Evolutionary conservation across 1,140 invertebrate species (phyloP).

Genomic region (Nasonia longicornis): DNA sequence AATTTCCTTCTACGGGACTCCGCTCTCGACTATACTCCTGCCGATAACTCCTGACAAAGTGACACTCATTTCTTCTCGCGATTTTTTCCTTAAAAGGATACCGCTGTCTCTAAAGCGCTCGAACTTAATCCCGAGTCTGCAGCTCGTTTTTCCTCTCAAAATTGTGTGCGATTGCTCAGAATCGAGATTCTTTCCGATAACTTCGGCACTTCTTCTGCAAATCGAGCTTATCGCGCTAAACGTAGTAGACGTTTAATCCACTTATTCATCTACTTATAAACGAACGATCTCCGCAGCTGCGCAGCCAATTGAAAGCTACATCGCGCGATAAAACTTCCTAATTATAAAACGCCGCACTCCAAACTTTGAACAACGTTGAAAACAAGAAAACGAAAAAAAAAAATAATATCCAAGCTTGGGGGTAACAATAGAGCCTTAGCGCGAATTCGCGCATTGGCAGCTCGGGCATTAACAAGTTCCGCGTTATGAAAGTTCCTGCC

Average conservation of each 20-base stretch:
- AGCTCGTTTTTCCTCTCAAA: background rate
- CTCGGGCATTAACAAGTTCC: too few relatives aligned
- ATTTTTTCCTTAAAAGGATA: background rate
- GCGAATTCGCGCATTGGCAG: too few relatives aligned
- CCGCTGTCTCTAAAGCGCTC: background rate
- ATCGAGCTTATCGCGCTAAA: too few relatives aligned
- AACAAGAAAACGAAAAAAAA: background rate
- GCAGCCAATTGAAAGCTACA: background rate
- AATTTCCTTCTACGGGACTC: background rate
- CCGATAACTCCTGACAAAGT: slow-evolving; percentile 24
- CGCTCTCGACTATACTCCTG: background rate
- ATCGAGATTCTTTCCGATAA: background rate
- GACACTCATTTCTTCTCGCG: background rate
- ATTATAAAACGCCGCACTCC: background rate
- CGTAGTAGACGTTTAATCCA: too few relatives aligned
- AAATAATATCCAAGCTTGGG: too few relatives aligned
- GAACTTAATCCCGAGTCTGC: background rate
- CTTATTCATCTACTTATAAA: too few relatives aligned
- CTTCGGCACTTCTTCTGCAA: too few relatives aligned
- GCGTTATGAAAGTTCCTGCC: too few relatives aligned
- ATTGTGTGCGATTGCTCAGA: slow-evolving; percentile 1
- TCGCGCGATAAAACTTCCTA: background rate
- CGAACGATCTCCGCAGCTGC: too few relatives aligned
- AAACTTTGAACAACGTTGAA: background rate
- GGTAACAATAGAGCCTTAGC: background rate